Conservation (phyloP, 2,888 invertebrate genomes). For the Alcis repandata region DNA sequence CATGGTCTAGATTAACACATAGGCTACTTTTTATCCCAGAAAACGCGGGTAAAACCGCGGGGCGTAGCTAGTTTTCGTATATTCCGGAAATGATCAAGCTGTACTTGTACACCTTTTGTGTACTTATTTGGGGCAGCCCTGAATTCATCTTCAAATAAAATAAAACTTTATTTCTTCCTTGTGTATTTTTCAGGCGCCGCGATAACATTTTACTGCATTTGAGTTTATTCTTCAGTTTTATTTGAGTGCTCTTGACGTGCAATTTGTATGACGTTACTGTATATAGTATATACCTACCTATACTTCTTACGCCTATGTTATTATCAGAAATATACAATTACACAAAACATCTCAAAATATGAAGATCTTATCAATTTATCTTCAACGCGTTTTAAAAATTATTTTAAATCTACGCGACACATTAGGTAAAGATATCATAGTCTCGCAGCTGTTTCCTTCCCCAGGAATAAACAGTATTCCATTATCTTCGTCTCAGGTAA, state of each 20-base stretch:
- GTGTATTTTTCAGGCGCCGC: constrained; percentile 6
- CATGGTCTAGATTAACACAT: no score
- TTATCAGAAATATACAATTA: no score
- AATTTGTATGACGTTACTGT: background rate
- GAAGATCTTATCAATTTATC: background rate
- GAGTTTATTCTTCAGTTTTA: constrained; percentile 3
- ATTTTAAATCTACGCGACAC: no score
- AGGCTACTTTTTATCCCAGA: no score
- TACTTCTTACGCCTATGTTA: background rate
- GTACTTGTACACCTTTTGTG: no score
- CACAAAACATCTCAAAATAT: background rate
- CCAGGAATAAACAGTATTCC: background rate
- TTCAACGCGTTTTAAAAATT: background rate
- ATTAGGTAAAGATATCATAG: no score
- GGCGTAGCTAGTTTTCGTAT: no score
- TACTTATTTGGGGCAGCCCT: constrained; percentile 4
- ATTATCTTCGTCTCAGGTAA: constrained; percentile 5
- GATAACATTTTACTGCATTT: constrained; percentile 11
- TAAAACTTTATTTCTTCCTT: constrained; percentile 6
- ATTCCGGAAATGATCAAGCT: no score
- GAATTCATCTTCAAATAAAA: constrained; percentile 3
- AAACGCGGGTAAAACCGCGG: no score
- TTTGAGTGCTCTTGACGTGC: constrained; percentile 1
- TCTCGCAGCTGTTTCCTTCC: background rate
- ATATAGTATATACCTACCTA: no score